Percentiles rank a stretch among this genome's conserved stretches.
Conservation (phyloP, 2,888 invertebrate species). For the Tachystola acroxantha region DNA sequence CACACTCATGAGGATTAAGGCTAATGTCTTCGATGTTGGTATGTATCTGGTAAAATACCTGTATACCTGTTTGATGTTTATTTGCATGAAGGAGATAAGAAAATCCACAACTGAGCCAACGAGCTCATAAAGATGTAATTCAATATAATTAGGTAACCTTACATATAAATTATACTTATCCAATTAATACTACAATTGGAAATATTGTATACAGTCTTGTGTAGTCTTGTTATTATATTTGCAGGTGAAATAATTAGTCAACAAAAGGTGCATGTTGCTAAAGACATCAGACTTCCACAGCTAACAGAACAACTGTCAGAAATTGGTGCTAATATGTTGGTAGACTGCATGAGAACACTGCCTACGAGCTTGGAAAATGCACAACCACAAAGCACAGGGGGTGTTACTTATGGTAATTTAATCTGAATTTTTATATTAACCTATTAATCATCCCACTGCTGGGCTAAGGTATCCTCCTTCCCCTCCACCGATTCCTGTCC, state of each 20-base stretch:
- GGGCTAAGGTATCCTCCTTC: no score
- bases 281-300: slow-evolving; percentile 81
- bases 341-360: slow-evolving; percentile 79
- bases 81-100: not conserved
- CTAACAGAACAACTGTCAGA: slow-evolving; percentile 81
- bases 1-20: slow-evolving; percentile 91
- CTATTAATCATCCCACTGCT: no score
- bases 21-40: slow-evolving; percentile 90
- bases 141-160: no score
- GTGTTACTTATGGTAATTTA: slow-evolving; percentile 83
- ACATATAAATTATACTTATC: no score
- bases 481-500: slow-evolving; percentile 2
- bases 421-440: no score
- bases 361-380: slow-evolving; percentile 78
- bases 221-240: slow-evolving; percentile 29
- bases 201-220: no score
- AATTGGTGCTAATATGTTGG: slow-evolving; percentile 83
- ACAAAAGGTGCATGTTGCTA: slow-evolving; percentile 69
- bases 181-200: no score
- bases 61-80: not conserved
- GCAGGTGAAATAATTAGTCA: slow-evolving; percentile 80
- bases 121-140: no score
- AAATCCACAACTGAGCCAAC: not conserved
- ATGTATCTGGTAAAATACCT: slow-evolving; percentile 26
- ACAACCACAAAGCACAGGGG: slow-evolving; percentile 77